These are phyloP conservation scores for Poeciliopsis infans DNA, from an alignment of 2,797 vertebrate species.

Conservation along the genomic window DNA sequence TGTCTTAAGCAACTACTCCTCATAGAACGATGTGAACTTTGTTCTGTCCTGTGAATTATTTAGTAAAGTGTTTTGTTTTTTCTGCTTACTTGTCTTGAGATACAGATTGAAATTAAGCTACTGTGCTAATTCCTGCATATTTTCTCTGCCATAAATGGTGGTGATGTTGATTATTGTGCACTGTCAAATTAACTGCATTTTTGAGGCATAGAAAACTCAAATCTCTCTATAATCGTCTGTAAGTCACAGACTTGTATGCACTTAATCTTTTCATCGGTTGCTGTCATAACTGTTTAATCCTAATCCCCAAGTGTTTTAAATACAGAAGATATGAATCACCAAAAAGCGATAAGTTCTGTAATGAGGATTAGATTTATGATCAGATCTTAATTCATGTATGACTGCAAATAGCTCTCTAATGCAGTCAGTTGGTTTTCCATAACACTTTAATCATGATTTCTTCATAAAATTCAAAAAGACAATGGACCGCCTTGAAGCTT, in stretches of 20 bases:
- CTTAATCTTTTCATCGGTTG: not conserved
- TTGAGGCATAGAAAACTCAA: not conserved
- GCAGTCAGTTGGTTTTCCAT: not conserved
- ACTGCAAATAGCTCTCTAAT: not conserved
- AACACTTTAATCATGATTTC: not conserved
- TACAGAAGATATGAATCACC: not conserved
- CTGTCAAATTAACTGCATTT: no score
- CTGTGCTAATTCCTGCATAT: no score
- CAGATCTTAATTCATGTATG: not conserved
- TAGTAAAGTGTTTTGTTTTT: no score
- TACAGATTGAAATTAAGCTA: no score
- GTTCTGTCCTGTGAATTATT: no score
- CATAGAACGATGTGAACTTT: no score
- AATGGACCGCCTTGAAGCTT: not conserved
- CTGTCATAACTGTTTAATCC: not conserved
- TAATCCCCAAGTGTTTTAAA: not conserved
- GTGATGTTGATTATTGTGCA: no score
- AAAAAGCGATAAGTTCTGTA: no score
- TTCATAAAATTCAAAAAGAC: not conserved
- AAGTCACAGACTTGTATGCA: not conserved
- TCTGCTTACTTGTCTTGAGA: no score
- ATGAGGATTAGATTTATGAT: not conserved
- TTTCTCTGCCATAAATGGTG: no score
- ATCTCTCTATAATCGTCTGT: not conserved
- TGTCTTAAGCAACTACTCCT: no score